Base-by-base conservation (phyloP, 2,888 invertebrate species). In the Drosophila macrothrix region DNA sequence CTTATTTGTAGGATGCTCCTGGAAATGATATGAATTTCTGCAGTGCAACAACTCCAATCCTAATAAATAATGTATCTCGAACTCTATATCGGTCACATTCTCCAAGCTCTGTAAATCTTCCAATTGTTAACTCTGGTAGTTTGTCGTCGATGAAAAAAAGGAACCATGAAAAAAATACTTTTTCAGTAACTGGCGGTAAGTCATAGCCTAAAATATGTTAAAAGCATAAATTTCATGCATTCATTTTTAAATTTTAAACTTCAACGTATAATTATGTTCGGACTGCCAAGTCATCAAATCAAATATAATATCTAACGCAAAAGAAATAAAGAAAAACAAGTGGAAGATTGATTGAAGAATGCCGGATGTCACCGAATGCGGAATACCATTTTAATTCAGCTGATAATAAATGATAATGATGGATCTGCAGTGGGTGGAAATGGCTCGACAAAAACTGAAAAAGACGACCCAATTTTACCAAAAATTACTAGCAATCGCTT, bases 181-280 rank as follows among this genome's bases (percentile, higher is more conserved):
- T 87, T 71, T 90, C 90, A 1, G 88, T 90, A 41, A 87, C 88
- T 22, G 84, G 84, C 5, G 84, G 84, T 89, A 72, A 78, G 76
- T 55, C 3, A 29, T 9, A 3, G 7, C 5, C 9, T 33, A 31
- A 33, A 14, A 37, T 31, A 29, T 29, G 12, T 25, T 35, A 25
- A 4, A 25, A 16, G 9, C 25, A 46, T 16, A 25, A 9, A 16
- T n/a, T n/a, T n/a, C n/a, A n/a, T n/a, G n/a, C n/a, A 46, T 46
- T 22, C 1, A 14, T 22, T 46, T 46, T 46, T 14, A 14, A 22
- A 22, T 4, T 43, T 43, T 22, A 6, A 14, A 14, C 3, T 43
- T 22, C 2, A 43, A 1, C 22, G 3, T 22, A 14, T 14, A 6
- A 43, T 43, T 14, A 14, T 22, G 22, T 22, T 22, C 3, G 22